A percentile compares a stretch with the other conserved stretches of the same genome.
phyloP scores from a whole-genome alignment of 2,797 vertebrate species.

The Scarus forsteni region DNA sequence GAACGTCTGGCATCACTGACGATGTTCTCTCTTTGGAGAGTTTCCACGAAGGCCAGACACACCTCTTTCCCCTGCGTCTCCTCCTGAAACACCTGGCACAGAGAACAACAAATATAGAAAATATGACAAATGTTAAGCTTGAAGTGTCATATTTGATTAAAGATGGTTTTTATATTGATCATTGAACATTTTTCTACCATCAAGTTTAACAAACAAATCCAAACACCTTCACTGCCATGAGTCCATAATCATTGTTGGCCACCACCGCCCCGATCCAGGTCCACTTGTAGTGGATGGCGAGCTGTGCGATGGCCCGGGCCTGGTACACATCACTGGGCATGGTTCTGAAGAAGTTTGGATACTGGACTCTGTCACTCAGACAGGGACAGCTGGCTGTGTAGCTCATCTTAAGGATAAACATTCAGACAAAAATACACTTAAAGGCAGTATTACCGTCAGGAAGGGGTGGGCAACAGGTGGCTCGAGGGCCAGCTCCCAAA shows the following conservation, averaged over 20 bases:
- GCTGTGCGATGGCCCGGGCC: conserved; percentile 77
- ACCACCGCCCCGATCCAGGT: conserved; percentile 74
- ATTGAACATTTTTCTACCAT: background rate
- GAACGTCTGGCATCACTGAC: conserved; percentile 55
- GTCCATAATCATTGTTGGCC: conserved; percentile 75
- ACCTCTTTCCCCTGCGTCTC: conserved; percentile 63
- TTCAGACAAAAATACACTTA: background rate
- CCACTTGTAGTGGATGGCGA: conserved; percentile 78
- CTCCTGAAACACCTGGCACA: conserved; percentile 67
- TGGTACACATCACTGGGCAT: conserved; percentile 81
- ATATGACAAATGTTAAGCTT: background rate
- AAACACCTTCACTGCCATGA: conserved; percentile 65
- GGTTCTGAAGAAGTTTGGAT: conserved; percentile 75
- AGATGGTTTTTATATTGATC: background rate
- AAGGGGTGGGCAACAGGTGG: too few species aligned
- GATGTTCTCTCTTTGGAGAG: conserved; percentile 57
- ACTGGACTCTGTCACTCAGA: conserved; percentile 61
- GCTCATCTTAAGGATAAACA: conserved; percentile 72
- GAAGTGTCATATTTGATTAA: background rate
- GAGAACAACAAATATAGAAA: background rate
- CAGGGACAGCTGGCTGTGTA: conserved; percentile 75
- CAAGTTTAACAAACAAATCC: background rate
- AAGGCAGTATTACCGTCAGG: too few species aligned
- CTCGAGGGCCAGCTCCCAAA: too few species aligned
- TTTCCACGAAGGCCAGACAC: conserved; percentile 77